phyloP scores from a whole-genome alignment of 1,140 invertebrate genomes.

The Chrysomallon squamiferum region DNA sequence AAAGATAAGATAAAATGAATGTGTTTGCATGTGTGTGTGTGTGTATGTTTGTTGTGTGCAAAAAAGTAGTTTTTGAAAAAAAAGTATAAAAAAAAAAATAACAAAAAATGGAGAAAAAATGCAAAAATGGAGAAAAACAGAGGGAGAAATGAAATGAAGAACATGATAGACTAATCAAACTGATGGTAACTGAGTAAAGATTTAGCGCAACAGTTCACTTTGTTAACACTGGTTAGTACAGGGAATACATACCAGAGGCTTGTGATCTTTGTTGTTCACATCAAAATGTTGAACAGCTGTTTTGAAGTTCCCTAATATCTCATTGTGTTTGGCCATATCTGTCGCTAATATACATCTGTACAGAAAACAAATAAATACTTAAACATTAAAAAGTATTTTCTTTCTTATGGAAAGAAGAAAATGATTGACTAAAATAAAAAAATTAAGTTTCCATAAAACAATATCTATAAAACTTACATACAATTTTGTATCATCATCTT shows the following conservation, averaged over 20 bases:
- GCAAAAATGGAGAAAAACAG: neutral
- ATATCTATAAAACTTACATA: too few species aligned
- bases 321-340: conserved; percentile 88
- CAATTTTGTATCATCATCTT: too few species aligned
- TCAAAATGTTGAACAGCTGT: conserved; percentile 75
- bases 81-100: neutral
- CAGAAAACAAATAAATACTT: conserved; percentile 24
- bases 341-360: conserved; percentile 83
- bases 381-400: too few species aligned
- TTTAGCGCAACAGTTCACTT: too few species aligned
- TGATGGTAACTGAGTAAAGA: too few species aligned
- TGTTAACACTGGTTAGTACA: neutral
- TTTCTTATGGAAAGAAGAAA: too few species aligned
- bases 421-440: too few species aligned
- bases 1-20: too few species aligned
- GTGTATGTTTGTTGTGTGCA: too few species aligned
- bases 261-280: conserved; percentile 77
- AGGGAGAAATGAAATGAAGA: neutral
- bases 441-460: too few species aligned
- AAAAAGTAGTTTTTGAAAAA: too few species aligned
- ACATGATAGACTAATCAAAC: neutral
- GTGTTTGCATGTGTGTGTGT: too few species aligned
- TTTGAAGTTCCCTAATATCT: conserved; percentile 79
- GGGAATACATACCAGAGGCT: conserved; percentile 74
- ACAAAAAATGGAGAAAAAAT: neutral